Conservation (phyloP, 2,888 invertebrate species). For the Schizaphis graminum region DNA sequence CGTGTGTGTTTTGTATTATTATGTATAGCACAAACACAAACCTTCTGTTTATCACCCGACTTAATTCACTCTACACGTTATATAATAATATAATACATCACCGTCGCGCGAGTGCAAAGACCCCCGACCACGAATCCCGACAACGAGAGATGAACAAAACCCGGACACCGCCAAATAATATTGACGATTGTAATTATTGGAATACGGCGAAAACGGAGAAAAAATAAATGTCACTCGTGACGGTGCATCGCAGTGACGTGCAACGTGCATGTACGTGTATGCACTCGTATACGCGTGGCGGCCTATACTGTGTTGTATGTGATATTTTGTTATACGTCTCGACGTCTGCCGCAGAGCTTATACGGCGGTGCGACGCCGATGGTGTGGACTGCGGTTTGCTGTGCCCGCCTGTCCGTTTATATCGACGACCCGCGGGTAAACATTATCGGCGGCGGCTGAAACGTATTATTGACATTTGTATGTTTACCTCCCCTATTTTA, state of each 20-base stretch:
- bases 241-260: too few relatives aligned
- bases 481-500: too few relatives aligned
- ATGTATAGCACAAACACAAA: background rate
- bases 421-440: background rate
- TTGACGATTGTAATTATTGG: background rate
- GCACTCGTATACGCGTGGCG: too few relatives aligned
- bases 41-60: background rate
- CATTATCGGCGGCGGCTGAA: background rate
- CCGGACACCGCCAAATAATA: background rate
- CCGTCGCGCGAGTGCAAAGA: background rate
- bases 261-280: too few relatives aligned
- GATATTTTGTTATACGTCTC: background rate
- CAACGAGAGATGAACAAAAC: background rate
- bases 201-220: background rate
- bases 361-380: background rate
- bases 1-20: background rate
- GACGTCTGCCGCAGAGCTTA: background rate
- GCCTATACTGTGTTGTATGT: background rate
- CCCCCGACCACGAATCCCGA: background rate
- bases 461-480: too few relatives aligned
- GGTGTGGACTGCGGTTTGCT: background rate
- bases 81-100: too few relatives aligned
- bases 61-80: background rate
- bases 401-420: background rate
- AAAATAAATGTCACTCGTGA: background rate